Percentiles rank a stretch among this genome's conserved stretches.
Conservation (phyloP, 1,140 invertebrate genomes). For the Pseudomyrmex gracilis region DNA sequence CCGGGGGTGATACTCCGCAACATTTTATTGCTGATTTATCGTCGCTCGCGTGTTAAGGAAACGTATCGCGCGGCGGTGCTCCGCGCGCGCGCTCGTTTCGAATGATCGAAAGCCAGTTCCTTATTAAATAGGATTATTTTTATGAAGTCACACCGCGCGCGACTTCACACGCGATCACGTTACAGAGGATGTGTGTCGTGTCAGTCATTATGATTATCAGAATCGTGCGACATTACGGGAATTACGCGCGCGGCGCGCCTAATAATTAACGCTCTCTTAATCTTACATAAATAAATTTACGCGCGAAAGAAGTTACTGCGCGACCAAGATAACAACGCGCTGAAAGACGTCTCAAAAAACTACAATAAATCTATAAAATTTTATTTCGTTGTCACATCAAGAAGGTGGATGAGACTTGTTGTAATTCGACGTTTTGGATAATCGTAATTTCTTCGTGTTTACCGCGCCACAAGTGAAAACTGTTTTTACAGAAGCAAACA, state of each 20-base stretch:
- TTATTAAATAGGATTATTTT: conserved; percentile 71
- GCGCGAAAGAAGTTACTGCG: no score
- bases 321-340: no score
- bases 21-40: conserved; percentile 73
- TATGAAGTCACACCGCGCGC: conserved; percentile 27
- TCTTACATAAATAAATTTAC: conserved; percentile 13
- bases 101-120: conserved; percentile 61
- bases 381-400: no score
- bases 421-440: no score
- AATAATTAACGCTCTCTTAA: conserved; percentile 27
- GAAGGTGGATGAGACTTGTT: no score
- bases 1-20: conserved; percentile 61
- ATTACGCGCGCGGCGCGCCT: not conserved
- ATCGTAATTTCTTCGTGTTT: no score
- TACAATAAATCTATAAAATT: no score
- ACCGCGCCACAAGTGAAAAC: no score
- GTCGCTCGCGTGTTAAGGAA: conserved; percentile 67
- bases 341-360: no score
- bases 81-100: conserved; percentile 49
- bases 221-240: conserved; percentile 5
- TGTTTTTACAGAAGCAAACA: no score
- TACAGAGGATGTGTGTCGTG: conserved; percentile 1
- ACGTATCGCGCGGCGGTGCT: conserved; percentile 66
- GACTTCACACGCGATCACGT: conserved; percentile 51
- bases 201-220: conserved; percentile 39